phyloP scores from a whole-genome alignment of 2,888 invertebrate species.

The Lycocerus yunnanus region DNA sequence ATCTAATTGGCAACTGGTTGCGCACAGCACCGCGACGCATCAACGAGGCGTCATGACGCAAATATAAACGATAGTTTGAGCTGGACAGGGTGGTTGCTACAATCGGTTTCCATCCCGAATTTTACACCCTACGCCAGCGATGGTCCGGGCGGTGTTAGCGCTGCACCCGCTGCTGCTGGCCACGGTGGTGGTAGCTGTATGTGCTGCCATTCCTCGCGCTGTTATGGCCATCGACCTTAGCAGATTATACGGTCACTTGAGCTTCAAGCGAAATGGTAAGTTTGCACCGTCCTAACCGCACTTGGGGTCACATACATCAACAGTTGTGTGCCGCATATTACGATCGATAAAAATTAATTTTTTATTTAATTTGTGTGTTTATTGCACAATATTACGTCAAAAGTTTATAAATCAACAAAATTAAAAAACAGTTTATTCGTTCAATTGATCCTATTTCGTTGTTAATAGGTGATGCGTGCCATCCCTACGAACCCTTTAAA shows the following conservation, averaged over 20 bases:
- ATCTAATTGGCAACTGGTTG: conserved; percentile 47
- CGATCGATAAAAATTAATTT: conserved; percentile 16
- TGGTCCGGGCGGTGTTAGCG: conserved; percentile 52
- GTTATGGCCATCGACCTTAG: conserved; percentile 78
- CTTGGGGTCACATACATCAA: conserved; percentile 6
- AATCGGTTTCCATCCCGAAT: conserved; percentile 47
- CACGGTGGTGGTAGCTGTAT: conserved; percentile 62
- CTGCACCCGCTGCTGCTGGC: conserved; percentile 54
- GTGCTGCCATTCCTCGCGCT: conserved; percentile 68
- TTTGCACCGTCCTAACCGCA: conserved; percentile 27
- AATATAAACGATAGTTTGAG: conserved; percentile 38
- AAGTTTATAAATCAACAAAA: not conserved
- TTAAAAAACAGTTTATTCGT: not conserved
- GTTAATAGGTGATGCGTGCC: conserved; percentile 73
- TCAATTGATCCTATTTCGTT: not conserved
- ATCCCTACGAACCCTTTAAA: conserved; percentile 95
- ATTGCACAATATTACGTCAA: not conserved
- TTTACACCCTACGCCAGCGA: conserved; percentile 50
- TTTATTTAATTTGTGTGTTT: not conserved
- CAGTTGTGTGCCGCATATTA: conserved; percentile 8
- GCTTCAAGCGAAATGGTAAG: conserved; percentile 74
- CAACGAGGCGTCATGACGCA: conserved; percentile 44
- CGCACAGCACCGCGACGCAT: conserved; percentile 41
- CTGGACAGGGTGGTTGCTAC: conserved; percentile 45
- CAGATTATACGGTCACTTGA: conserved; percentile 78